Evolutionary conservation across 2,113 vertebrate genomes (phyloP).

Genomic region (Melanostigma gelatinosum): DNA sequence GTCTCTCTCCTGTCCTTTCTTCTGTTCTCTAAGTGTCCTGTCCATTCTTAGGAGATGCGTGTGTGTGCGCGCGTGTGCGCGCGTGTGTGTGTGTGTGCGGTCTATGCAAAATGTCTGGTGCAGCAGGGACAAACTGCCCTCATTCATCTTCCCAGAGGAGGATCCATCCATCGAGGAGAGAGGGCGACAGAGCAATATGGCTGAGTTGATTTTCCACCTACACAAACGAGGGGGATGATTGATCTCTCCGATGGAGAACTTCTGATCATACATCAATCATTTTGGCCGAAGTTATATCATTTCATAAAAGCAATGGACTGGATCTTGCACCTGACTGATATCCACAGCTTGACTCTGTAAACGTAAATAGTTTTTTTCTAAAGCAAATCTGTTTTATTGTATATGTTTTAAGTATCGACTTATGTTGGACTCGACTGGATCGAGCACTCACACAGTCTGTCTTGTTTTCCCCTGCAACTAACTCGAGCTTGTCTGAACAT

Average conservation of each 20-base stretch:
- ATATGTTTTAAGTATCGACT: neutral
- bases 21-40: constrained; percentile 30
- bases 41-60: constrained; percentile 25
- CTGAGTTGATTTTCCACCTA: constrained; percentile 48
- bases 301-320: constrained; percentile 30
- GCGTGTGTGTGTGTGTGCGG: constrained; percentile 6
- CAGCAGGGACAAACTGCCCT: constrained; percentile 65
- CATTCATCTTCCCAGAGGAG: constrained; percentile 72
- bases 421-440: neutral
- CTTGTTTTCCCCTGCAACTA: neutral
- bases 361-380: neutral
- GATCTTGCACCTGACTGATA: constrained; percentile 10
- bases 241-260: constrained; percentile 38
- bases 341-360: neutral
- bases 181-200: constrained; percentile 40
- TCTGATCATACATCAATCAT: constrained; percentile 42
- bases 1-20: constrained; percentile 5
- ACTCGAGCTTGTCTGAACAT: neutral
- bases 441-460: neutral
- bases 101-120: constrained; percentile 60
- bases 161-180: constrained; percentile 53
- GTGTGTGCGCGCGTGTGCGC: constrained; percentile 11
- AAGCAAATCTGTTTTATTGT: neutral
- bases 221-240: constrained; percentile 45
- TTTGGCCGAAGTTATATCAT: constrained; percentile 17